Percentiles rank a stretch among this genome's conserved stretches.
These are phyloP conservation scores for Chesias legatella DNA, from an alignment of 2,888 invertebrate genomes.

Conservation along the genomic window DNA sequence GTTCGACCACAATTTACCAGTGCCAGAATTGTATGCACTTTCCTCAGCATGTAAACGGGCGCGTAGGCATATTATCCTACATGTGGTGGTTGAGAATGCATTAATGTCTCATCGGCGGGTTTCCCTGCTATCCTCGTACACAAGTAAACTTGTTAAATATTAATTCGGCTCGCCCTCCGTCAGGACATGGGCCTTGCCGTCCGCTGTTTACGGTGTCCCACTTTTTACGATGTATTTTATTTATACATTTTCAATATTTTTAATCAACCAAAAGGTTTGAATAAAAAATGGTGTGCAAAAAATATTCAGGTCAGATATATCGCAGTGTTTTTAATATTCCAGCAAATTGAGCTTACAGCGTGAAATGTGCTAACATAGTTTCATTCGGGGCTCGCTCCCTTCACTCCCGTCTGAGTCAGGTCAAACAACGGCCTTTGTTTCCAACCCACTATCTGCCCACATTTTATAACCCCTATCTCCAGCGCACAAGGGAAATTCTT, in stretches of 20 bases:
- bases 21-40: slow-evolving; percentile 5
- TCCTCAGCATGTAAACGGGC: slow-evolving; percentile 9
- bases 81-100: slow-evolving; percentile 48
- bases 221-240: slow-evolving; percentile 15
- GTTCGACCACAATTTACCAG: too few relatives aligned
- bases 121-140: slow-evolving; percentile 36
- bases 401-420: slow-evolving; percentile 44
- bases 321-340: slow-evolving; percentile 14
- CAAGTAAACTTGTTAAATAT: slow-evolving; percentile 62
- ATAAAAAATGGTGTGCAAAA: slow-evolving; percentile 10
- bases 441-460: slow-evolving; percentile 37
- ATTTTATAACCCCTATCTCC: slow-evolving; percentile 41
- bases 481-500: slow-evolving; percentile 31
- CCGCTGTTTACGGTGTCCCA: slow-evolving; percentile 15
- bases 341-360: slow-evolving; percentile 21
- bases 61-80: slow-evolving; percentile 27
- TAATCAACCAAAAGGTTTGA: slow-evolving; percentile 13
- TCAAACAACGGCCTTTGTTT: slow-evolving; percentile 54
- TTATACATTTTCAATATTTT: slow-evolving; percentile 13
- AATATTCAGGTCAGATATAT: slow-evolving; percentile 8
- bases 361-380: slow-evolving; percentile 40
- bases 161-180: slow-evolving; percentile 41
- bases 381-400: slow-evolving; percentile 37
- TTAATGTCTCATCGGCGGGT: slow-evolving; percentile 50
- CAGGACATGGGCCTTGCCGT: slow-evolving; percentile 16